Base-by-base conservation (phyloP, 2,888 invertebrate species). In the Xestoiulus laeticollis region DNA sequence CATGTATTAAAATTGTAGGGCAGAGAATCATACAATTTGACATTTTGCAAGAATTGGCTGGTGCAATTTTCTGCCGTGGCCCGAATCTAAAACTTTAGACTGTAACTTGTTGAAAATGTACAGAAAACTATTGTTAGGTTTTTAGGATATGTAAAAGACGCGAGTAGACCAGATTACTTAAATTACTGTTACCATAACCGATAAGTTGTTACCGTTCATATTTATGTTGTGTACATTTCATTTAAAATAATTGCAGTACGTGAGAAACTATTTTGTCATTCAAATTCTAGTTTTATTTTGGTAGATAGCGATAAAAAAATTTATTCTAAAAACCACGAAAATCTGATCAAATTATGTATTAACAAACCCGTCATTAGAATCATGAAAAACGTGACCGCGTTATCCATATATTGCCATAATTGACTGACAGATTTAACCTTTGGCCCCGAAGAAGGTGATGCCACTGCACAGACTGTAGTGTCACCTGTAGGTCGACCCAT, bases 401-500 rank as follows among this genome's bases (percentile, higher is more conserved):
- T 33, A 32, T 43, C 38, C 5, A 10, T n/a, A 19, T 6, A 32
- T 32, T 32, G 26, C 33, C n/a, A 38, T 32, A 30, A 6, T 0
- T 84, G 84, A 10, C 6, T 84, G 32, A 8, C 5, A 32, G 59
- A 59, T 59, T 8, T 4, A 1, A 22, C 14, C n/a, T 84, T 33
- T 1, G 33, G 33, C 0, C 19, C 19, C 1, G 84, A 84, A 16
- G n/a, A n/a, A 38, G 26, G 26, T 6, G 38, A 33, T 8, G 14
- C 3, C 30, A 32, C 33, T n/a, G 19, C 19, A 5, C 33, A 3
- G 0, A 22, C 84, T 16, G 33, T 14, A 4, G 5, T n/a, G 26
- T 14, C 84, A 1, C 16, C 32, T 4, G 53, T 48, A 19, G 85
- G 88, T 32, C 38, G 22, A 32, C 92, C 92, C 88, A 91, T 92